Base-by-base conservation (phyloP, 2,888 invertebrate species). In the Trichopoda pennipes region DNA sequence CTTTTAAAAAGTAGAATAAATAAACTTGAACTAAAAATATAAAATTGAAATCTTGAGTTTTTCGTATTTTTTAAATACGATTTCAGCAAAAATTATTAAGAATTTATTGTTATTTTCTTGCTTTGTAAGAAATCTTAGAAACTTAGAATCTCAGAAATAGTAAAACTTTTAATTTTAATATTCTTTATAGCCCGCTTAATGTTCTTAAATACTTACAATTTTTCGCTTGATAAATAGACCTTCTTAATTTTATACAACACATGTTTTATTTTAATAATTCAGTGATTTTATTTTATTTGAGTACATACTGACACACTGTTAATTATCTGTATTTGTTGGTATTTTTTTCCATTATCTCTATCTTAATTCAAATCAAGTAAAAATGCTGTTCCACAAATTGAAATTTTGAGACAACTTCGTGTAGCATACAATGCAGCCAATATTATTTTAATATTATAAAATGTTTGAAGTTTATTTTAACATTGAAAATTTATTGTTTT, bases 341-440 rank as follows among this genome's bases (percentile, higher is more conserved):
- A 0, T 9, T n/a, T 51, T 58, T 49, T 44, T 58, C 35, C 17
- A 69, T 61, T 38, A 66, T 17, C 35, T 49, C 6, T 51, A 76
- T 55, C 60, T 76, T 69, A 69, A 66, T 68, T 69, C 55, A 64
- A 72, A 74, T 80, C 56, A 63, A 73, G 47, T 80, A 76, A 64
- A 60, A 80, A 70, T 12, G 47, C 44, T 72, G 42, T 70, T 49
- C 53, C 69, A 61, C 44, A 74, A 69, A 56, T 17, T 19, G 56
- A 28, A 81, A 51, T 32, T 28, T 70, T 72, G 32, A 17, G 58
- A 78, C 72, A 53, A 58, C 23, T 66, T 23, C 53, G 56, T 38
- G 47, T 69, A 28, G 19, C 19, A 61, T 61, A 56, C 21, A 42
- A 49, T 61, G 63, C 53, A 66, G 58, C 49, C 56, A 44, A 70